Base-by-base conservation (phyloP, 1,140 invertebrate genomes). In the Brachystomella parvula region DNA sequence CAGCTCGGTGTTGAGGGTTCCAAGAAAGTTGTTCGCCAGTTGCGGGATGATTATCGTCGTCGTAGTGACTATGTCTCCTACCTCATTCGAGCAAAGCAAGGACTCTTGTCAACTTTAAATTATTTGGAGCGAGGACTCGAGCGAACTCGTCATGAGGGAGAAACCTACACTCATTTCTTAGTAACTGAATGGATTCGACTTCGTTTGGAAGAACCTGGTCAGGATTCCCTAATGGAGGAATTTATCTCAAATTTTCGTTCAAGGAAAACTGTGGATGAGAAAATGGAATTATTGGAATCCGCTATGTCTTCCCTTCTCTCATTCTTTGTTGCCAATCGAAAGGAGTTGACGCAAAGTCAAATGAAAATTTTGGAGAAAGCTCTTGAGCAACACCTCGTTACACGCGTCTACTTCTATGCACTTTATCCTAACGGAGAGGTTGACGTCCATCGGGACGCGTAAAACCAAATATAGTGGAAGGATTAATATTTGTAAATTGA, bases 381-480 rank as follows among this genome's bases (percentile, higher is more conserved):
- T 0, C 86, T 91, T 57, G 90, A 96, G 75, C 83, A 87, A 33
- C 84, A 85, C 12, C 82, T 91, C 1, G 94, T 97, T 82, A 89
- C 88, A 29, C 83, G 89, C 26, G 89, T 98, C 39, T 98, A 98
- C 79, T 84, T 87, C 29, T 86, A 92, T 76, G 93, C 95, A 33
- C 83, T 99, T 75, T 98, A 94, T 81, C 95, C 96, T 3, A 98
- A 98, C 79, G 92, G 92, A 2, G 96, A 98, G 76, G 94, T 90
- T 0, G 96, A 99, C 80, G 83, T 94, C 58, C 85, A 89, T 61
- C 81, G 95, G 63, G 96, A 99, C 77, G 87, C 90, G 86, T n/a
- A n/a, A n/a, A n/a, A n/a, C n/a, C n/a, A n/a, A n/a, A n/a, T n/a
- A n/a, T n/a, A n/a, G n/a, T n/a, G n/a, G n/a, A n/a, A n/a, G n/a